These are phyloP conservation scores for Agapostemon virescens DNA, from an alignment of 2,888 invertebrate species.

Conservation along the genomic window DNA sequence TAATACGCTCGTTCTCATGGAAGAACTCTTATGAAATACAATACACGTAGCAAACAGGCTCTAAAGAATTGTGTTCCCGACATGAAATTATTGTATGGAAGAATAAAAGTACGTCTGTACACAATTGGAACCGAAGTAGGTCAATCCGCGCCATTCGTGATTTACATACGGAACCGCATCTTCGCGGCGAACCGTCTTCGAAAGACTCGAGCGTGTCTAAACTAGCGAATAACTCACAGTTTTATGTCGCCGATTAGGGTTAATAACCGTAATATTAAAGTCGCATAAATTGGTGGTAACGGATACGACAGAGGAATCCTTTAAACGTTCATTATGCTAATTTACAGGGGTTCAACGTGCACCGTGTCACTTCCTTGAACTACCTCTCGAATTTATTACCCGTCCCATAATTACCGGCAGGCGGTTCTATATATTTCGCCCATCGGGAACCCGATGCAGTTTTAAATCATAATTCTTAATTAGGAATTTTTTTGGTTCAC, in stretches of 20 bases:
- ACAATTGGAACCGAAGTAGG: no score
- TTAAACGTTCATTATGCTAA: not conserved
- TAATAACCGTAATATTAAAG: not conserved
- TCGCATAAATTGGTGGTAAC: not conserved
- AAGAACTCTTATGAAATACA: no score
- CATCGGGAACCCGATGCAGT: not conserved
- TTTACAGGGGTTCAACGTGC: not conserved
- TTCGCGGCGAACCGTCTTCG: not conserved
- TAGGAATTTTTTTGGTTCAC: not conserved
- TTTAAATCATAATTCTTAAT: slow-evolving; percentile 3
- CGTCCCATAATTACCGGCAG: not conserved
- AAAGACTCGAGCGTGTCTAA: not conserved
- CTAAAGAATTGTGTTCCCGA: no score
- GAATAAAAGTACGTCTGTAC: no score
- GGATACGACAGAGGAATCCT: not conserved
- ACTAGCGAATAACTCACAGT: not conserved
- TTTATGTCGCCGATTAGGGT: not conserved
- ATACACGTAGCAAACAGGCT: no score
- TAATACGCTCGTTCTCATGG: no score
- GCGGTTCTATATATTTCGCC: not conserved
- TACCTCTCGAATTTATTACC: not conserved
- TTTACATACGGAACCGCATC: not conserved
- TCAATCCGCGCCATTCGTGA: not conserved
- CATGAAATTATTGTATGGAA: no score
- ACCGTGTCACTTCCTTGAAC: slow-evolving; percentile 7